Conservation (phyloP, 2,113 vertebrate species). For the Pongo abelii region DNA sequence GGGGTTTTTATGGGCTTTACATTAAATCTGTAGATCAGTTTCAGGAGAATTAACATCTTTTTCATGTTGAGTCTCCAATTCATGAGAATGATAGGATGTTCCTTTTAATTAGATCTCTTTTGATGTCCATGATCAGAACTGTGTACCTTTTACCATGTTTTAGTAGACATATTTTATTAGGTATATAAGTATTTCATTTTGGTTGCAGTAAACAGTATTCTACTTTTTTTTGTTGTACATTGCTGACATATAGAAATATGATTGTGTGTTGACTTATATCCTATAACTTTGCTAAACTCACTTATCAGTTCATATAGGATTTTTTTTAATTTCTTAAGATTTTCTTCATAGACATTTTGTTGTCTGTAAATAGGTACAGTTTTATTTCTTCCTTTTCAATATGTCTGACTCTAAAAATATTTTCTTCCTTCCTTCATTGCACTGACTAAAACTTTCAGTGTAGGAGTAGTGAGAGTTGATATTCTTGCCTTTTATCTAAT, state of each 20-base stretch:
- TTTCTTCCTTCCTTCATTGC: not conserved
- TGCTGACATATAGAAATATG: not conserved
- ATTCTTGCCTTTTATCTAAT: not conserved
- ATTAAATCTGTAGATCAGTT: not conserved
- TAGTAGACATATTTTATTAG: not conserved
- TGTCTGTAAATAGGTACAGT: not conserved
- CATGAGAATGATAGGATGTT: not conserved
- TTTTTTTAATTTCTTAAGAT: not conserved
- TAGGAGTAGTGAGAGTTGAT: not conserved
- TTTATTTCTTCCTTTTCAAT: not conserved
- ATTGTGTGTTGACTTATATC: not conserved
- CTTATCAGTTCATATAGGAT: not conserved
- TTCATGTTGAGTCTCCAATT: not conserved
- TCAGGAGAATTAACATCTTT: not conserved
- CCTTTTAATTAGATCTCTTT: not conserved
- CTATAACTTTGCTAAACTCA: not conserved
- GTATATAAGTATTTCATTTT: not conserved
- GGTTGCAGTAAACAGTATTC: not conserved
- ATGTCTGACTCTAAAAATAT: not conserved
- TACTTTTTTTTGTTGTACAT: not conserved
- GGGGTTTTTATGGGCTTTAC: not conserved
- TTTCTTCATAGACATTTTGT: not conserved
- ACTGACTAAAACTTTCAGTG: not conserved
- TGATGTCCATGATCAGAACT: not conserved
- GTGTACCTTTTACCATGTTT: not conserved